phyloP scores from a whole-genome alignment of 2,888 invertebrate species.

The Parnassius orleans region DNA sequence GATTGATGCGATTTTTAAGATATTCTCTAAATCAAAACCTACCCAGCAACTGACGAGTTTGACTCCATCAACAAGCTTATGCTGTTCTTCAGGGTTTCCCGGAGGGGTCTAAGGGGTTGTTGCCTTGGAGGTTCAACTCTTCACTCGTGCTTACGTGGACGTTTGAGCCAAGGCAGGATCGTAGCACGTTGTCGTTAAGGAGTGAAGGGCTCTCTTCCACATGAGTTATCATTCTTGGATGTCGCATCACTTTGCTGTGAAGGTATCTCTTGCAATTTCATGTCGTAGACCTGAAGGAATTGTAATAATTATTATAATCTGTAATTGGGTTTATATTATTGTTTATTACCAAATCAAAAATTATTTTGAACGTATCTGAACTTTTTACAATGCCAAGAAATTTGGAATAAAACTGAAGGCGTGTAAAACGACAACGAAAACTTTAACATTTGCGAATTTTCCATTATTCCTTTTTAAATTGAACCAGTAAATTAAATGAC shows the following conservation, averaged over 20 bases:
- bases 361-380: no score
- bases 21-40: conserved; percentile 27
- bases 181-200: conserved; percentile 55
- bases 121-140: conserved; percentile 59
- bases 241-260: conserved; percentile 52
- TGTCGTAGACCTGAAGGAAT: conserved; percentile 58
- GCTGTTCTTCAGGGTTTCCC: conserved; percentile 72
- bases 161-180: conserved; percentile 61
- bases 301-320: background rate
- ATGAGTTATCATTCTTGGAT: conserved; percentile 38
- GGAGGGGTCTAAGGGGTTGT: conserved; percentile 61
- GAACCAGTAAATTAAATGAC: no score
- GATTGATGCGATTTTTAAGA: background rate
- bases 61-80: conserved; percentile 71
- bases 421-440: no score
- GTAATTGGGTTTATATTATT: no score
- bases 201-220: conserved; percentile 44
- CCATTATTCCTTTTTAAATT: no score
- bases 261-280: conserved; percentile 64
- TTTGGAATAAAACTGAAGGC: no score
- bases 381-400: no score
- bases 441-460: no score
- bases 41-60: conserved; percentile 53
- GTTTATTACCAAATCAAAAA: no score
- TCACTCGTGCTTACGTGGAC: conserved; percentile 69